These are phyloP conservation scores for Anneissia japonica DNA, from an alignment of 35 echinoderm and acorn worm species.

Conservation along the genomic window DNA sequence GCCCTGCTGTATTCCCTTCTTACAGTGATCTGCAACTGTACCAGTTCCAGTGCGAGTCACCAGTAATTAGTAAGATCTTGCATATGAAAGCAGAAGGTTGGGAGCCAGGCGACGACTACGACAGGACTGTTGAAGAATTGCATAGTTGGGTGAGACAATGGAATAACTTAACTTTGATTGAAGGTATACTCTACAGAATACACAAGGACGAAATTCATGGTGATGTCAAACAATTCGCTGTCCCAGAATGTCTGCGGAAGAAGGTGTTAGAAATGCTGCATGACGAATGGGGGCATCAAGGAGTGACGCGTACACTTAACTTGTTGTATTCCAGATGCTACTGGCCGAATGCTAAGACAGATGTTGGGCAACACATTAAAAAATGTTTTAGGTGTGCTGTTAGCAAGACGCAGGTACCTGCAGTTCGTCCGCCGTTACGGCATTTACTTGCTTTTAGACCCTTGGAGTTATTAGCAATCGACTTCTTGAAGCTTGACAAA, in stretches of 20 bases:
- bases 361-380: neutral
- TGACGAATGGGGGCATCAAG: constrained; percentile 44
- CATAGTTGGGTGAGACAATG: constrained; percentile 6
- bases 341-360: constrained; percentile 6
- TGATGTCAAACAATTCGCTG: neutral
- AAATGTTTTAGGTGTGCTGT: constrained; percentile 7
- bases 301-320: neutral
- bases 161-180: neutral
- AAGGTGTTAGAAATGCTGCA: neutral
- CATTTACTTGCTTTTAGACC: constrained; percentile 21
- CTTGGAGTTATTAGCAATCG: neutral
- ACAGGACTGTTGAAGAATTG: neutral
- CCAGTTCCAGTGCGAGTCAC: constrained; percentile 12
- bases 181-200: constrained; percentile 18
- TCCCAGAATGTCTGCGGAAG: neutral
- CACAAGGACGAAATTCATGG: neutral
- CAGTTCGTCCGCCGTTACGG: neutral
- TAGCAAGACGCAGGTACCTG: constrained; percentile 3
- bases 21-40: neutral
- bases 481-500: neutral
- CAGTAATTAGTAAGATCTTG: neutral
- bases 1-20: constrained; percentile 14
- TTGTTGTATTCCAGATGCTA: constrained; percentile 13
- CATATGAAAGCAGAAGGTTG: neutral
- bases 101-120: neutral